Conservation (phyloP, 2,113 vertebrate genomes). For the Indicator maculatus region DNA sequence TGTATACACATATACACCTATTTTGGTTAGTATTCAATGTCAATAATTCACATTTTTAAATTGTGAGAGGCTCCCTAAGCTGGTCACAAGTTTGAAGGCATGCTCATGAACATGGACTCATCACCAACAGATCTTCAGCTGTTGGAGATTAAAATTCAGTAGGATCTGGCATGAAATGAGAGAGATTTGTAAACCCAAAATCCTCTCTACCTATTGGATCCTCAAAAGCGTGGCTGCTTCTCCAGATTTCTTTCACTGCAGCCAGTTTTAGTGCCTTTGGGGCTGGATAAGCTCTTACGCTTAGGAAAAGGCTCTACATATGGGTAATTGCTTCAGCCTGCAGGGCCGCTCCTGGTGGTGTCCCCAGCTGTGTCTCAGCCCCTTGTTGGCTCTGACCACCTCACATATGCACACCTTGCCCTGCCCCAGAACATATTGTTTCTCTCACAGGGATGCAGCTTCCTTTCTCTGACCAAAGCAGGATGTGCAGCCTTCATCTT, state of each 20-base stretch:
- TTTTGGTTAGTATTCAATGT: not conserved
- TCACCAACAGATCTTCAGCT: not conserved
- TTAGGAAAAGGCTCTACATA: not conserved
- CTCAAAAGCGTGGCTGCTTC: not conserved
- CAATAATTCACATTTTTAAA: not conserved
- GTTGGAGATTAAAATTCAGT: not conserved
- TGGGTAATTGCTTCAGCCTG: not conserved
- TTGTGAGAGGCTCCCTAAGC: not conserved
- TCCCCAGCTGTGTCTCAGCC: not conserved
- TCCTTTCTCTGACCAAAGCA: not conserved
- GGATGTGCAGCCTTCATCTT: fast-evolving
- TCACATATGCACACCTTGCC: not conserved
- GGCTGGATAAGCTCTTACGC: not conserved
- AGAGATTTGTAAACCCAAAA: not conserved
- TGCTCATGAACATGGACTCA: not conserved
- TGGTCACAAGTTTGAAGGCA: not conserved
- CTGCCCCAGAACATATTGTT: too few relatives aligned
- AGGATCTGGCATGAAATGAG: not conserved
- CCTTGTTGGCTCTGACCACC: not conserved
- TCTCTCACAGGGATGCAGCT: fast-evolving
- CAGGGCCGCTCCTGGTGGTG: fast-evolving
- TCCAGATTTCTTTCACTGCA: not conserved
- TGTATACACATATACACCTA: too few relatives aligned
- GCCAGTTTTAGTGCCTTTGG: not conserved
- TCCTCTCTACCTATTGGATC: not conserved